Base-by-base conservation (phyloP, 2,797 vertebrate genomes). In the Lateolabrax maculatus region DNA sequence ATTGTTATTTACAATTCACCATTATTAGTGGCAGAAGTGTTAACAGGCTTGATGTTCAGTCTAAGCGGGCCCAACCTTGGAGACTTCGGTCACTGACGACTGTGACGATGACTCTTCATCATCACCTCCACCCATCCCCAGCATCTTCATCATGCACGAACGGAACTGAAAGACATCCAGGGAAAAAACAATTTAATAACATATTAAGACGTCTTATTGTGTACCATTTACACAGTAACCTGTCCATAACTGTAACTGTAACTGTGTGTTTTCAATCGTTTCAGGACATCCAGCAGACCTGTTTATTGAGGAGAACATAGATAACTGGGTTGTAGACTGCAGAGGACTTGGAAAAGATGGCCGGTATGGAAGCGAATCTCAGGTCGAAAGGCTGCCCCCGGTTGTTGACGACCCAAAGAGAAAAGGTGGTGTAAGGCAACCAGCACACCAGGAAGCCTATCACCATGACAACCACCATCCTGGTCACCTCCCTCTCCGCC, bases 381-480 rank as follows among this genome's bases (percentile, higher is more conserved):
- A 95, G 79, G 39, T 95, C 94, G 37, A 95, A 95, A 1, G 68
- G 0, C 29, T 93, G 89, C 3, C 94, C 93, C 0, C 94, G 93
- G 77, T 96, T 90, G 11, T 84, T 89, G 16, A 95, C 80, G 0
- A 93, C 36, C 93, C 94, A 96, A 6, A 95, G 7, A 9, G 95
- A 87, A 68, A 95, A 96, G 29, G 69, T 31, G 0, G 94, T 21
- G 1, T 95, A 95, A 2, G 94, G 95, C 41, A 91, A 0, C 89
- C 92, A 96, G 88, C 95, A 95, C 13, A 95, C 69, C 68, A 96
- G 84, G 83, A 96, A 96, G 11, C 93, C 95, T 8, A 93, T 0
- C 41, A 96, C 93, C 95, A 95, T 96, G 73, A 95, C 72, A 6
- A 95, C 86, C 75, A 95, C 95, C 95, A 95, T 95, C 85, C 84